phyloP scores from a whole-genome alignment of 1,140 invertebrate species.

The Anadara kagoshimensis region DNA sequence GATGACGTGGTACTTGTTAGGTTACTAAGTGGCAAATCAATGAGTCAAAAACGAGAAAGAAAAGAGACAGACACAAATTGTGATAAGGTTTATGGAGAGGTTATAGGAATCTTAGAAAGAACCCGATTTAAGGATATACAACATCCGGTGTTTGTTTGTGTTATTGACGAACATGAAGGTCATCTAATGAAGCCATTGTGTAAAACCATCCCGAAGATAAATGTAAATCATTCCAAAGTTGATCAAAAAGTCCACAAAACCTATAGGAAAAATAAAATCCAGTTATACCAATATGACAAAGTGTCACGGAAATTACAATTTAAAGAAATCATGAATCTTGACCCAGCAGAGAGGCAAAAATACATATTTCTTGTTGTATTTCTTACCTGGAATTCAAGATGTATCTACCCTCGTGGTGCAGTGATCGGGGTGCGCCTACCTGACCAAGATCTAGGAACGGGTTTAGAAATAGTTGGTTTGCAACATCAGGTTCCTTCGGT shows the following conservation, averaged over 20 bases:
- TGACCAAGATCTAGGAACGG: conserved; percentile 15
- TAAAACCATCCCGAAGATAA: conserved; percentile 64
- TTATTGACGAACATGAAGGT: conserved; percentile 49
- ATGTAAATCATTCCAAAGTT: conserved; percentile 46
- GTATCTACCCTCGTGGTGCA: conserved; percentile 29
- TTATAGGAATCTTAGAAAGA: conserved; percentile 47
- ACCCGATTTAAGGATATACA: conserved; percentile 29
- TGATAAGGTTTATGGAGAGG: conserved; percentile 60
- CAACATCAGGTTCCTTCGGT: conserved; percentile 34
- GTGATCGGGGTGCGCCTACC: conserved; percentile 33
- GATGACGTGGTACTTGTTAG: conserved; percentile 67
- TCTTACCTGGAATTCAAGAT: conserved; percentile 19
- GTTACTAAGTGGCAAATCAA: conserved; percentile 33
- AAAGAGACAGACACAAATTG: conserved; percentile 8
- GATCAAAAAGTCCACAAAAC: too few relatives aligned
- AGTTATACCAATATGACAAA: conserved; percentile 33
- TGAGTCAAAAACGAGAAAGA: not conserved
- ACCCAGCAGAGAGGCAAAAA: conserved; percentile 14
- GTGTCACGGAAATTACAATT: conserved; percentile 8
- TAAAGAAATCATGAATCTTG: not conserved
- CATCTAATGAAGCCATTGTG: conserved; percentile 64
- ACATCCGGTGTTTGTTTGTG: conserved; percentile 60
- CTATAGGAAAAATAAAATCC: conserved; percentile 24
- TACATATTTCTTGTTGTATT: conserved; percentile 39
- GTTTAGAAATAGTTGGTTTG: conserved; percentile 28